Conservation (phyloP, 2,797 vertebrate species). For the Brachyrhaphis roseni region DNA sequence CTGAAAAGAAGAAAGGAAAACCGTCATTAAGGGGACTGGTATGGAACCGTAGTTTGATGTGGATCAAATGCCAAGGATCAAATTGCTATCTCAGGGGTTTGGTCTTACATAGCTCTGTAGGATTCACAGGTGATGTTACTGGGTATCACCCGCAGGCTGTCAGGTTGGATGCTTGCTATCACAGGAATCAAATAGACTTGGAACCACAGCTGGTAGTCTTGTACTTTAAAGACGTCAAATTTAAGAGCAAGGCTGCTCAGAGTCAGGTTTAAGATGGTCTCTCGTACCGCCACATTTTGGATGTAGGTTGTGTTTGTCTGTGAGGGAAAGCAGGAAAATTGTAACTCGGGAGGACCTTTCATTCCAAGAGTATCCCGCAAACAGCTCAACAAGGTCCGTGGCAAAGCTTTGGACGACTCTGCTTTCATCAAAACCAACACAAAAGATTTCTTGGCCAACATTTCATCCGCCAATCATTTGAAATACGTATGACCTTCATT, state of each 20-base stretch:
- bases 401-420: conserved; percentile 54
- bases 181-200: conserved; percentile 41
- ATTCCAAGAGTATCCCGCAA: not conserved
- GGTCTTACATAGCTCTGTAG: conserved; percentile 40
- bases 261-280: conserved; percentile 59
- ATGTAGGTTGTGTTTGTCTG: conserved; percentile 48
- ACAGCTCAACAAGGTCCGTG: not conserved
- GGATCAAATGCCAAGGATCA: not conserved
- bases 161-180: conserved; percentile 48
- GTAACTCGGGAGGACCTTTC: not conserved
- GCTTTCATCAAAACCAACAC: not conserved
- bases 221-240: conserved; percentile 30
- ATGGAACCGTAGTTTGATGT: not conserved
- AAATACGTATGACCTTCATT: too few relatives aligned
- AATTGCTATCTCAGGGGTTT: not conserved
- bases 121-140: conserved; percentile 52
- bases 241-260: conserved; percentile 35
- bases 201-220: conserved; percentile 56
- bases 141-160: conserved; percentile 45
- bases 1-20: conserved; percentile 16
- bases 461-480: too few relatives aligned
- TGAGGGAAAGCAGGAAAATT: not conserved
- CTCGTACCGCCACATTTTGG: conserved; percentile 33
- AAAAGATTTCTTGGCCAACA: not conserved
- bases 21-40: not conserved